Base-by-base conservation (phyloP, 2,113 vertebrate genomes). In the Sinocyclocheilus grahami region DNA sequence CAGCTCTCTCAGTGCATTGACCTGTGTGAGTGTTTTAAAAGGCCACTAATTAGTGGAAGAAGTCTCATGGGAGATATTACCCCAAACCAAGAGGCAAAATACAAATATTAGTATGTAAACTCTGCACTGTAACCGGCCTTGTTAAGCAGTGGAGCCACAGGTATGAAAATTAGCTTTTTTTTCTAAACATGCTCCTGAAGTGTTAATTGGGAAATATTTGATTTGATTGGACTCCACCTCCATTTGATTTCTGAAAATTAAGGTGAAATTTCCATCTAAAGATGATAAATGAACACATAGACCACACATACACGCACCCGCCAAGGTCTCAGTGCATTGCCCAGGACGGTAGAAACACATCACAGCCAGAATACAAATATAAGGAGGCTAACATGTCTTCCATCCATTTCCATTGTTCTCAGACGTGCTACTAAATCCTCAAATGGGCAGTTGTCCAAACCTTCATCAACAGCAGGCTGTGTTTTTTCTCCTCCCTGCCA, bases 401-500 rank as follows among this genome's bases (percentile, higher is more conserved):
- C 67, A 88, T 86, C 85, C 85, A 63, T 89, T 88, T 82, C 27
- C 87, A 83, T 72, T 65, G 88, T 87, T 75, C 58, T 63, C 84
- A 77, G 80, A 53, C 37, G 24, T 78, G 67, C 74, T 51, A 60
- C 86, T 82, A 88, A 82, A 86, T 42, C 55, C n/a, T 16, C 16
- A 5, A 22, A 1, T 4, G 84, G 85, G 67, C 74, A 10, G 63
- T 10, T 65, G 60, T 81, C 87, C 88, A 88, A 60, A 27, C 51
- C 65, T 76, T 77, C 74, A 71, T 87, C 20, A 71, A 58, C 58
- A 53, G 62, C 58, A 39, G 27, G 37, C 16, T 76, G 71, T 63
- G 55, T 88, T 88, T 92, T 89, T 91, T 91, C 85, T 92, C 78
- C 76, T 84, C 71, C 86, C 76, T 58, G 79, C 71, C 88, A 89